phyloP scores from a whole-genome alignment of 2,113 vertebrate species.

The Spilogale gracilis region DNA sequence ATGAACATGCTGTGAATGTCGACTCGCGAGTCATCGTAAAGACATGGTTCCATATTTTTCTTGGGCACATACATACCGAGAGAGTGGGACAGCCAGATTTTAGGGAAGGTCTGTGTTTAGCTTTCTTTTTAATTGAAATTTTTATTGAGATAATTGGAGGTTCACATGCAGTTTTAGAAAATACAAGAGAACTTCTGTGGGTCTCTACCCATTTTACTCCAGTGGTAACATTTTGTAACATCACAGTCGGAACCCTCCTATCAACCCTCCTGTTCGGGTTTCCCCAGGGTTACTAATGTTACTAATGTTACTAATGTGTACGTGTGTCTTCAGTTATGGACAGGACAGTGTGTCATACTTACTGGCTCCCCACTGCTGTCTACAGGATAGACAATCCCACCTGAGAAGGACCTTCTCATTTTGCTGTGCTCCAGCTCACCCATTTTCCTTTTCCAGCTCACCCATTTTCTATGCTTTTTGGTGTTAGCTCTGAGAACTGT shows the following conservation, averaged over 20 bases:
- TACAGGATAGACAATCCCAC: too few species aligned
- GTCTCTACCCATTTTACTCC: background rate
- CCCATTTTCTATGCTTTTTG: background rate
- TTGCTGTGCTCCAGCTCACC: background rate
- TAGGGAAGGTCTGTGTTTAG: background rate
- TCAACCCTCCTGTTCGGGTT: too few species aligned
- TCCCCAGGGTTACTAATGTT: background rate
- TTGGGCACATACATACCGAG: background rate
- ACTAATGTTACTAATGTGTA: background rate
- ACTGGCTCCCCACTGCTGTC: too few species aligned
- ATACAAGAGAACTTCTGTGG: background rate
- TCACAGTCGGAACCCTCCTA: too few species aligned
- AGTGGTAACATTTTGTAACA: background rate
- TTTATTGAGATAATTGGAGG: background rate
- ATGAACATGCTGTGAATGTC: background rate
- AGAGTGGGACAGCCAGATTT: too few species aligned
- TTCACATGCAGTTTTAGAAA: background rate
- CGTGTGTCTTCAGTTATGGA: background rate
- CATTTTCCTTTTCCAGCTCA: background rate
- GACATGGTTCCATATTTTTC: background rate
- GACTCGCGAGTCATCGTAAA: background rate
- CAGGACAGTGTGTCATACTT: background rate
- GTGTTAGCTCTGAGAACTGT: background rate
- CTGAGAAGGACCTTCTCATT: background rate
- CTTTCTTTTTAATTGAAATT: background rate